phyloP scores from a whole-genome alignment of 2,888 invertebrate species.

The Corbicula japonica region DNA sequence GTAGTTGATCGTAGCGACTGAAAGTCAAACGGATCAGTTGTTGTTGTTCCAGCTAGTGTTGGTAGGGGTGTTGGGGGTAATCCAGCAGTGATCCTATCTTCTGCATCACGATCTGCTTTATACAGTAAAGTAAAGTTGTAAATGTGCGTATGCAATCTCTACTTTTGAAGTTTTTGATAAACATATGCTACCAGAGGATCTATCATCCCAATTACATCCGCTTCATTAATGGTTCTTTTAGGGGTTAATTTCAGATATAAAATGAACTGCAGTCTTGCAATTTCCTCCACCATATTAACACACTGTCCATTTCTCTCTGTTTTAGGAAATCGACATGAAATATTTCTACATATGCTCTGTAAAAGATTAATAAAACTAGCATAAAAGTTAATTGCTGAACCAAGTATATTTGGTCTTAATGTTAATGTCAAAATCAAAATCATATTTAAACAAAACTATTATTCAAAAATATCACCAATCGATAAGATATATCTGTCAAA shows the following conservation, averaged over 20 bases:
- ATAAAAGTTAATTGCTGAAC: too few species aligned
- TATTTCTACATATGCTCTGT: constrained; percentile 37
- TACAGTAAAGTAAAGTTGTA: constrained; percentile 4
- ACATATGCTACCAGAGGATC: not conserved
- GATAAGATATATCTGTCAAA: too few species aligned
- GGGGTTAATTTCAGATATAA: constrained; percentile 30
- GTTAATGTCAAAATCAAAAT: too few species aligned
- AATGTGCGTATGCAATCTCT: not conserved
- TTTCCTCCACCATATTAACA: constrained; percentile 11
- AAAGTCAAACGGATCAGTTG: too few species aligned
- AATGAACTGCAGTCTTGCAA: constrained; percentile 19
- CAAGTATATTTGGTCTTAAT: too few species aligned
- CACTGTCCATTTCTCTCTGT: constrained; percentile 8
- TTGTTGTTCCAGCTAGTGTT: too few species aligned
- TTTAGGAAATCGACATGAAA: constrained; percentile 40
- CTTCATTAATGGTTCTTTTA: not conserved
- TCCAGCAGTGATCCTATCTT: constrained; percentile 9
- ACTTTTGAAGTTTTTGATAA: not conserved
- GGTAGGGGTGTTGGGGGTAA: too few species aligned
- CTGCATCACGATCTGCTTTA: not conserved
- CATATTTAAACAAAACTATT: too few species aligned
- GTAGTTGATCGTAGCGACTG: too few species aligned
- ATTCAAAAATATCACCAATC: too few species aligned
- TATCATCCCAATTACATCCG: not conserved
- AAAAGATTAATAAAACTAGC: too few species aligned